These are phyloP conservation scores for Mystacornis crossleyi DNA, from an alignment of 2,113 vertebrate genomes.

Conservation along the genomic window DNA sequence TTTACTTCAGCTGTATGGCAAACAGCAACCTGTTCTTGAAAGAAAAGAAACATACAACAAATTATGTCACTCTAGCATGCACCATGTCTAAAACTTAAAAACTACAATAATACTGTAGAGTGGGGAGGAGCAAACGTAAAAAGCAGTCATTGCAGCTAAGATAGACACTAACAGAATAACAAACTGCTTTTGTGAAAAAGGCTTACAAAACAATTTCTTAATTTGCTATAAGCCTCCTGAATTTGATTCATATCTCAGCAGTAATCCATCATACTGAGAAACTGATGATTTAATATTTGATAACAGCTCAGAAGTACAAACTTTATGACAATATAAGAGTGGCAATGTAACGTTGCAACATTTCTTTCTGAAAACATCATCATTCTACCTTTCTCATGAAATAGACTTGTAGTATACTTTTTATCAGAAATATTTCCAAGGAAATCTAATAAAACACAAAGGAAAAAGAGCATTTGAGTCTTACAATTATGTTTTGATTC, in stretches of 20 bases:
- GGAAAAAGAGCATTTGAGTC: background rate
- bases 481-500: background rate
- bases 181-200: background rate
- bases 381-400: background rate
- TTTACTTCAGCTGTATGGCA: background rate
- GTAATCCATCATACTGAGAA: slow-evolving; percentile 23
- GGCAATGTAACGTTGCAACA: background rate
- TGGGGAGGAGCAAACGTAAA: background rate
- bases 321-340: background rate
- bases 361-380: background rate
- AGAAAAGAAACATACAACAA: background rate
- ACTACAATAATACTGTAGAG: background rate
- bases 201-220: background rate
- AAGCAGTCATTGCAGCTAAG: background rate
- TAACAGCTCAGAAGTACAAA: background rate
- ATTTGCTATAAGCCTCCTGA: background rate
- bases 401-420: background rate
- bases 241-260: background rate
- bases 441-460: background rate
- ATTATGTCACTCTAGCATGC: background rate
- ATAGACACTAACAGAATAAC: background rate
- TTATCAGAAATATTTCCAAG: background rate
- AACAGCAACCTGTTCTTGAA: background rate
- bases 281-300: background rate
- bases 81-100: background rate